A percentile compares a stretch with the other conserved stretches of the same genome.
Conservation (phyloP, 2,797 vertebrate genomes). For the Cossypha dichroa region DNA sequence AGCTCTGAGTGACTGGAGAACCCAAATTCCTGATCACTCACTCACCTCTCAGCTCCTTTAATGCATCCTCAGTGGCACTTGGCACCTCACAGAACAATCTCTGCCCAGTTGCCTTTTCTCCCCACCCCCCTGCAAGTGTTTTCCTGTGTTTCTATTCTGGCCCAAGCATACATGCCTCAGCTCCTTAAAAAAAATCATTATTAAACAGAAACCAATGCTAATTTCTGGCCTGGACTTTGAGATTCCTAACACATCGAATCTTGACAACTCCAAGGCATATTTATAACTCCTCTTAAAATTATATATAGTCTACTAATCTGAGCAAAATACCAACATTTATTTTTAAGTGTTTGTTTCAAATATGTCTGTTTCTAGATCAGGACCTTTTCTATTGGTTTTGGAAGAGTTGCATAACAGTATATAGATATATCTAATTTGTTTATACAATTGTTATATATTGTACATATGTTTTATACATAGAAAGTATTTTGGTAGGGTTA, state of each 20-base stretch:
- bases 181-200: background rate
- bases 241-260: background rate
- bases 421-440: background rate
- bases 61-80: background rate
- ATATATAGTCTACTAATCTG: background rate
- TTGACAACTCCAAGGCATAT: background rate
- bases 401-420: background rate
- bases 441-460: background rate
- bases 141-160: slow-evolving; percentile 1
- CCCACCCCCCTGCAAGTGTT: background rate
- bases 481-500: background rate
- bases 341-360: background rate
- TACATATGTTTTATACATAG: background rate
- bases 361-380: background rate
- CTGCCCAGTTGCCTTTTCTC: background rate
- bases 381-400: background rate
- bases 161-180: background rate
- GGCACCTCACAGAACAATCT: background rate
- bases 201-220: background rate
- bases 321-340: background rate
- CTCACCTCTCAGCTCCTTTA: background rate
- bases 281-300: background rate
- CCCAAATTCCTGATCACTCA: background rate
- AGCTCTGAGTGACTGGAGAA: background rate
- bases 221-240: background rate